Evolutionary conservation across 2,888 invertebrate genomes (phyloP).

Genomic region (Dicyrtomina minuta): DNA sequence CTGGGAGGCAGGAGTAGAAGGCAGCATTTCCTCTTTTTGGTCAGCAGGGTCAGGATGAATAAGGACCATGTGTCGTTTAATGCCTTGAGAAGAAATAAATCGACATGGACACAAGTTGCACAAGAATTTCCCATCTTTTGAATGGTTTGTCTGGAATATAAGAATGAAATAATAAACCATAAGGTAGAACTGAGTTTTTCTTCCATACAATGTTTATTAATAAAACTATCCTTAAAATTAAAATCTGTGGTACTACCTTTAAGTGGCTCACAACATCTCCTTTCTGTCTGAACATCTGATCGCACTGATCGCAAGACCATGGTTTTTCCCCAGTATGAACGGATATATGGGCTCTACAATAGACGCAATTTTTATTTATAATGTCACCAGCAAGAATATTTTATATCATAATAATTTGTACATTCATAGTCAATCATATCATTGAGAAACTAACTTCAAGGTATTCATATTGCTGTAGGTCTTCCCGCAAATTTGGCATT

Average conservation of each 20-base stretch:
- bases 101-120: slow-evolving; percentile 22
- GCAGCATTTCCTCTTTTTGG: background rate
- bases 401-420: too few relatives aligned
- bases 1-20: background rate
- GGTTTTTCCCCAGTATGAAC: slow-evolving; percentile 30
- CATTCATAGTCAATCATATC: too few relatives aligned
- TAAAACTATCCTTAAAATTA: too few relatives aligned
- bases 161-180: slow-evolving; percentile 3
- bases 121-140: slow-evolving; percentile 19
- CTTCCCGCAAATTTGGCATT: slow-evolving; percentile 24
- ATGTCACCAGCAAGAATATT: too few relatives aligned
- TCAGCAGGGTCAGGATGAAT: background rate
- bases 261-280: slow-evolving; percentile 30
- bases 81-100: slow-evolving; percentile 23
- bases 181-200: background rate
- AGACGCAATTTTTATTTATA: too few relatives aligned
- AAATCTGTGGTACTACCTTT: too few relatives aligned
- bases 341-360: slow-evolving; percentile 1
- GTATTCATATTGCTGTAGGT: slow-evolving; percentile 17
- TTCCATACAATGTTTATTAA: too few relatives aligned
- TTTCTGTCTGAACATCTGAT: slow-evolving; percentile 22
- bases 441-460: slow-evolving; percentile 20
- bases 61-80: slow-evolving; percentile 20
- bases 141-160: slow-evolving; percentile 27
- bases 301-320: slow-evolving; percentile 28